Base-by-base conservation (phyloP, 1,140 invertebrate species). In the Drosophila micromelanica region DNA sequence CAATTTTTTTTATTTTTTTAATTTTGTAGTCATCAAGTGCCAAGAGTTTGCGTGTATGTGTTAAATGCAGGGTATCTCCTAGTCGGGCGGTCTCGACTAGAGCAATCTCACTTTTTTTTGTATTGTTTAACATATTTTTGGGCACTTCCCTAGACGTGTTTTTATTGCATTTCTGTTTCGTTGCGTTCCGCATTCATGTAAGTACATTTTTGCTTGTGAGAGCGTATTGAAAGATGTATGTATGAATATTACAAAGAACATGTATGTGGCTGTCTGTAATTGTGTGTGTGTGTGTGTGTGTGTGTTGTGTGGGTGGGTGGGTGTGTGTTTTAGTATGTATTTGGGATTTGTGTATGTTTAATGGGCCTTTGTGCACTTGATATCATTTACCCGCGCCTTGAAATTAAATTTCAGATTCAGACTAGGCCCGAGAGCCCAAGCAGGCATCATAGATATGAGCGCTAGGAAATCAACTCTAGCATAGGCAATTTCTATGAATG, bases 91-190 rank as follows among this genome's bases (percentile, higher is more conserved):
- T n/a, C n/a, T n/a, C n/a, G n/a, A n/a, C n/a, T n/a, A n/a, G n/a
- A n/a, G n/a, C n/a, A n/a, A n/a, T n/a, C n/a, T n/a, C n/a, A n/a
- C 59, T 52, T 61, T 68, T 55, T 52, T 45, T 73, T 64, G 59
- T 20, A 59, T 45, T 55, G 7, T 46, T 62, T 63, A 5, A 27
- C 11, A 45, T 42, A 17, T 45, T 55, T 61, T 61, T 23, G 52
- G 55, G 59, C 20, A 46, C 65, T 55, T 61, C 52, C 48, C 46
- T 54, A 65, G 52, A 64, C 74, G 65, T 46, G 73, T 74, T 81
- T 85, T 87, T 86, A 78, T 86, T 78, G 72, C 78, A 75, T 86
- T 80, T 75, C 69, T 62, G 37, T 40, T 71, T 62, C 61, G 62
- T 43, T 77, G 65, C 76, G 37, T 74, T 77, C 42, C 55, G 42